These are phyloP conservation scores for Leucophora obtusa DNA, from an alignment of 2,888 invertebrate species.

Conservation along the genomic window DNA sequence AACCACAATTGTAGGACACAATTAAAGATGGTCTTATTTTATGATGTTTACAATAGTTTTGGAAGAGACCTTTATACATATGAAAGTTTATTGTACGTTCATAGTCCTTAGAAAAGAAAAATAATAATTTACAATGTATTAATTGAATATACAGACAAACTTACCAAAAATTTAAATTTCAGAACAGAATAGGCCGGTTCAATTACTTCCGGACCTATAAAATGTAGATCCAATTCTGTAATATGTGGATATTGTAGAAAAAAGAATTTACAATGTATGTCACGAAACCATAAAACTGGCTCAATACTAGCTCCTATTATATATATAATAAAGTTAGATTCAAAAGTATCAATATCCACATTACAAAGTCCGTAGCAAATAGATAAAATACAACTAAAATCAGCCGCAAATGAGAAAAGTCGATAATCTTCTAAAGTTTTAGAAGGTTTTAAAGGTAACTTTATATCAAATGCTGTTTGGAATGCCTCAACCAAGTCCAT, in stretches of 20 bases:
- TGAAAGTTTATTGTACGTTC: constrained; percentile 55
- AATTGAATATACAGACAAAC: not conserved
- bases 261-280: constrained; percentile 70
- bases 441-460: constrained; percentile 63
- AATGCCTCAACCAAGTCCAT: constrained; percentile 67
- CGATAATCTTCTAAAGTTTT: constrained; percentile 66
- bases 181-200: constrained; percentile 13
- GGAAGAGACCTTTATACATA: constrained; percentile 64
- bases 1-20: constrained; percentile 73
- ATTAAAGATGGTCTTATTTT: constrained; percentile 68
- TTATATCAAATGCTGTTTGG: constrained; percentile 59
- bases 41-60: constrained; percentile 61
- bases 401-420: constrained; percentile 68
- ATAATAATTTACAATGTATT: not conserved
- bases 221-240: constrained; percentile 66
- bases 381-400: constrained; percentile 72
- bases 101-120: constrained; percentile 42
- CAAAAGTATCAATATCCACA: constrained; percentile 44
- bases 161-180: constrained; percentile 34
- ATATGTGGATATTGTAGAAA: constrained; percentile 69
- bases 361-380: constrained; percentile 68
- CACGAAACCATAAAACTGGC: constrained; percentile 68
- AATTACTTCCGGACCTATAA: constrained; percentile 70
- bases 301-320: constrained; percentile 70
- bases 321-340: constrained; percentile 65